These are phyloP conservation scores for Trachelus tabidus DNA, from an alignment of 2,888 invertebrate genomes.

Conservation along the genomic window DNA sequence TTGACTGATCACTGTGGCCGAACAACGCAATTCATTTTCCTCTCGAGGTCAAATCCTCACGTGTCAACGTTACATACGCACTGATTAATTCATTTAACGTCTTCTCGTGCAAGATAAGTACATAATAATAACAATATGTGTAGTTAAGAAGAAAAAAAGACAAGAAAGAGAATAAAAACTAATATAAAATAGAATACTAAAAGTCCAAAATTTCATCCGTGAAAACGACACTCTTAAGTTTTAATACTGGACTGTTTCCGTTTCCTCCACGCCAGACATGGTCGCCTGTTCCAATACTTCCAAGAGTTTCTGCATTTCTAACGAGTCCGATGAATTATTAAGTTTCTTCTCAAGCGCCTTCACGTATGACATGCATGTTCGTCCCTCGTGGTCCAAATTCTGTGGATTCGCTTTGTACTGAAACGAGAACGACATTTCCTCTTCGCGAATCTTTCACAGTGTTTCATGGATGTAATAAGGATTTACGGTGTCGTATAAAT, in stretches of 20 bases:
- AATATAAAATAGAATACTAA: not conserved
- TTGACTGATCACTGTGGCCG: not conserved
- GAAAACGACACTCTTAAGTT: conserved; percentile 5
- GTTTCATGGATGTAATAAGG: not conserved
- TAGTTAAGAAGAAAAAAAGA: not conserved
- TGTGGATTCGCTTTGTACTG: conserved; percentile 96
- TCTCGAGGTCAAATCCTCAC: not conserved
- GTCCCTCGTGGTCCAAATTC: conserved; percentile 87
- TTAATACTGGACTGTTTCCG: conserved; percentile 59
- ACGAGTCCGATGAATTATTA: conserved; percentile 57
- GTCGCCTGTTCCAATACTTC: conserved; percentile 61
- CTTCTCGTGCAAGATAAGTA: conserved; percentile 33
- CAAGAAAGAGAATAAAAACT: not conserved
- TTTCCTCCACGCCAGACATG: conserved; percentile 55
- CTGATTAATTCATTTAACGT: not conserved
- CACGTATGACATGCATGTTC: conserved; percentile 85
- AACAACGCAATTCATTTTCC: conserved; percentile 4
- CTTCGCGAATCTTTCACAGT: not conserved
- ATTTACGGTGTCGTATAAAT: not conserved
- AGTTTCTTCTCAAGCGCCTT: conserved; percentile 67
- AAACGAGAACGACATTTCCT: conserved; percentile 37
- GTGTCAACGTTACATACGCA: not conserved
- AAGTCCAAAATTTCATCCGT: not conserved
- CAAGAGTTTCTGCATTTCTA: conserved; percentile 60
- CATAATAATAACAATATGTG: conserved; percentile 31